Evolutionary conservation across 1,140 invertebrate genomes (phyloP), one percentile per base, ranked within the genome.

Genomic region (Achroia grisella): DNA sequence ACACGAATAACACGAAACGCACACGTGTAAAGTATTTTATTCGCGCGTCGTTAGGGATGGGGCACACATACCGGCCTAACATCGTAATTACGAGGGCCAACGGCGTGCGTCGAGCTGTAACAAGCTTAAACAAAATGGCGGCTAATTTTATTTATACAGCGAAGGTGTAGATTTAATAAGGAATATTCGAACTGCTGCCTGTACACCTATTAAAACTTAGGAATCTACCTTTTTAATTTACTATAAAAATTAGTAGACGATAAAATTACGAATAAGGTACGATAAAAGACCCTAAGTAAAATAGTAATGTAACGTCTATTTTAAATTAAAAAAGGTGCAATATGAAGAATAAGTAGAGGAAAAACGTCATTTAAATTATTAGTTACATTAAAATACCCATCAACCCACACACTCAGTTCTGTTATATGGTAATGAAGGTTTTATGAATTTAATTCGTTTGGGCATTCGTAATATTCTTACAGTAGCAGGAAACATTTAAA

Each of bases 91-190:
- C 65, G 68, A 71, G 67, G 64, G 61, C 76, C 74, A 79, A 58
- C 75, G 76, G 75, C 78, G 78, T 79, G 78, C 73, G 74, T 70
- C 76, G 71, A 73, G 66, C 67, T 81, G 80, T 82, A 79, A 85
- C 76, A 71, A 76, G 78, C 76, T 73, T 77, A 77, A 80, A 80
- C 76, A 80, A 85, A 85, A 85, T 80, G 76, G 76, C 67, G 61
- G 62, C 59, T 68, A 67, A 71, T 79, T 76, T 77, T 65, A 62
- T 78, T 76, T 71, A 57, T 65, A 62, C 53, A 44, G 36, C 39
- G 48, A 33, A 65, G 55, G 60, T 67, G 58, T 66, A 55, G 47
- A 36, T 45, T 63, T 66, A 53, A 62, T 69, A 69, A 59, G 44
- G 40, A 54, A 59, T 56, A 34, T 56, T 51, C 48, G 54, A 57